phyloP scores from a whole-genome alignment of 2,113 vertebrate species.

The Phaetusa simplex region DNA sequence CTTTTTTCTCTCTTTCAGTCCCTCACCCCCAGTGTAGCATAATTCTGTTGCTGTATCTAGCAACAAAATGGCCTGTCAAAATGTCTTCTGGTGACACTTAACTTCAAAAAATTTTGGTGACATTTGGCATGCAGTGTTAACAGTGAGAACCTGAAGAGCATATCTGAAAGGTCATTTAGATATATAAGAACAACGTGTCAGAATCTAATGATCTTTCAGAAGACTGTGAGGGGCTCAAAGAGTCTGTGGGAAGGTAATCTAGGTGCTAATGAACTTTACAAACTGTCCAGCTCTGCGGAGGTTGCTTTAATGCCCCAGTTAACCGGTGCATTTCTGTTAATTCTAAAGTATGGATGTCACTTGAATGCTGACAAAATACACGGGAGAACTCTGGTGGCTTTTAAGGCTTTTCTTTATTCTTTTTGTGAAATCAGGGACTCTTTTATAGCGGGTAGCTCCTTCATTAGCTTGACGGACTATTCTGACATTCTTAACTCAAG shows the following conservation, averaged over 20 bases:
- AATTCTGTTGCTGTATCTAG: background rate
- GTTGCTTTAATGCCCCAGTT: conserved; percentile 13
- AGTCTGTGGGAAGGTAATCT: background rate
- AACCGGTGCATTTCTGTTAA: background rate
- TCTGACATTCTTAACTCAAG: conserved; percentile 38
- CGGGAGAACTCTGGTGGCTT: background rate
- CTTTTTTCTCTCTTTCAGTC: background rate
- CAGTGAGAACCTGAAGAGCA: background rate
- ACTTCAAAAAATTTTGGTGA: conserved; percentile 34
- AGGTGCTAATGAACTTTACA: conserved; percentile 56
- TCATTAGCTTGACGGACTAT: conserved; percentile 24
- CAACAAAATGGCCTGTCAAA: conserved; percentile 52
- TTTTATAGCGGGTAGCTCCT: background rate
- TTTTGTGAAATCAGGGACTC: background rate
- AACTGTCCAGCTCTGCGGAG: conserved; percentile 1
- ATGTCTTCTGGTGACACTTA: conserved; percentile 35
- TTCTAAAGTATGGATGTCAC: background rate
- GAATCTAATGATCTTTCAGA: conserved; percentile 40
- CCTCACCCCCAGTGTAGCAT: background rate
- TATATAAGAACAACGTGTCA: conserved; percentile 9
- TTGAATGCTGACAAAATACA: conserved; percentile 1
- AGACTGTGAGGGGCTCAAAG: background rate
- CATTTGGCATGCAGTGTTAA: conserved; percentile 42
- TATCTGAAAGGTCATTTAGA: conserved; percentile 54
- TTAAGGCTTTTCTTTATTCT: background rate